These are phyloP conservation scores for Parazoanthus atlanticus DNA, from an alignment of 92 coral and sea anemone species.

Conservation along the genomic window DNA sequence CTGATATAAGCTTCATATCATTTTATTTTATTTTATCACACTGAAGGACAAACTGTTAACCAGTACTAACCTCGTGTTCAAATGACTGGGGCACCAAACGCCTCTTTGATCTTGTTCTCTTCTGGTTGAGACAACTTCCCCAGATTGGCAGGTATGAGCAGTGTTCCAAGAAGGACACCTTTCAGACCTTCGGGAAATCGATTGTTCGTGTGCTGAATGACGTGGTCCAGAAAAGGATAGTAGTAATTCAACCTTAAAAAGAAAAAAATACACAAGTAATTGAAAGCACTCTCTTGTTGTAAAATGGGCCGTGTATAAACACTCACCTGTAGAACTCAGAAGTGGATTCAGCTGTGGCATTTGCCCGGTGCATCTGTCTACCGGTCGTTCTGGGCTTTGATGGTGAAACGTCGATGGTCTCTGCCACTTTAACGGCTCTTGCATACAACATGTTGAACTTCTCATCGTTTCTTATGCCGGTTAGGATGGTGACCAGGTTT, in stretches of 20 bases:
- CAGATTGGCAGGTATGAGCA: slow-evolving; percentile 55
- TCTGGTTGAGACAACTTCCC: slow-evolving; percentile 38
- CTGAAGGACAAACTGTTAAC: too few relatives aligned
- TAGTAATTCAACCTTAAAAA: slow-evolving; percentile 50
- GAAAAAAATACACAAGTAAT: neutral
- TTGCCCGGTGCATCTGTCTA: slow-evolving; percentile 53
- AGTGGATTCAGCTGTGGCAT: slow-evolving; percentile 35
- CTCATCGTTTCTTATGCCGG: slow-evolving; percentile 40
- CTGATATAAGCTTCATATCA: too few relatives aligned
- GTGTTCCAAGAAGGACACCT: slow-evolving; percentile 39
- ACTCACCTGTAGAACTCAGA: slow-evolving; percentile 23
- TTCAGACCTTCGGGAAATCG: slow-evolving; percentile 49
- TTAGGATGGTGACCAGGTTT: slow-evolving; percentile 41
- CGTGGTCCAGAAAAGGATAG: slow-evolving; percentile 58
- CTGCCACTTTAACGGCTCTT: slow-evolving; percentile 44
- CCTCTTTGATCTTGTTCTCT: slow-evolving; percentile 33
- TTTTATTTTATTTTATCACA: too few relatives aligned
- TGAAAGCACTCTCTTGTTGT: slow-evolving; percentile 1
- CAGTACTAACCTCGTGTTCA: too few relatives aligned
- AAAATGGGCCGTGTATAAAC: slow-evolving; percentile 6
- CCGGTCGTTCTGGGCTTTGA: slow-evolving; percentile 52
- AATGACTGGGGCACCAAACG: neutral
- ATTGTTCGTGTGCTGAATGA: slow-evolving; percentile 45
- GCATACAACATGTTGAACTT: slow-evolving; percentile 43
- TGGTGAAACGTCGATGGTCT: slow-evolving; percentile 43